phyloP scores from a whole-genome alignment of 2,888 invertebrate species.

The Drosophila putrida region DNA sequence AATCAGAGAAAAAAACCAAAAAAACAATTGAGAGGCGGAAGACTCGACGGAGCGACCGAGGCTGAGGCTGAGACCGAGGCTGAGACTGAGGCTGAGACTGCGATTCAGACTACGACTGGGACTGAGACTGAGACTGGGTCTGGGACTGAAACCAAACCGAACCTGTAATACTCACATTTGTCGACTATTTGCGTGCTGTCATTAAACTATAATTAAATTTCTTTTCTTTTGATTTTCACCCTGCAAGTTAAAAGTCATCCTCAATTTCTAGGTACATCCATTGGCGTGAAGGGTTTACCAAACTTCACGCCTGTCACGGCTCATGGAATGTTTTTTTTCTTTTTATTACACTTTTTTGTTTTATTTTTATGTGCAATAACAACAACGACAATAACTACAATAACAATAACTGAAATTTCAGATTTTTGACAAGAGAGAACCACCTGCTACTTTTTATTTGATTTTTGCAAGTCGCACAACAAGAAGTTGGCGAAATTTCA shows the following conservation, averaged over 20 bases:
- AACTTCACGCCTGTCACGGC: conserved; percentile 73
- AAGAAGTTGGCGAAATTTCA: conserved; percentile 42
- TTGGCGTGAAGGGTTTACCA: conserved; percentile 69
- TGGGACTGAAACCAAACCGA: conserved; percentile 38
- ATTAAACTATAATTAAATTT: conserved; percentile 79
- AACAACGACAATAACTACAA: neutral
- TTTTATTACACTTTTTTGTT: conserved; percentile 28
- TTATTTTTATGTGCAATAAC: conserved; percentile 33
- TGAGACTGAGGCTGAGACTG: conserved; percentile 10
- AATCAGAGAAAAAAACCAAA: conserved; percentile 20
- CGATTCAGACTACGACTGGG: neutral
- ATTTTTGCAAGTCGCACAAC: conserved; percentile 27
- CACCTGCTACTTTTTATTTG: conserved; percentile 11
- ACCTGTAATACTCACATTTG: conserved; percentile 57
- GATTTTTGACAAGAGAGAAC: conserved; percentile 37
- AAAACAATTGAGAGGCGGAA: conserved; percentile 51
- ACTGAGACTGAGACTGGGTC: conserved; percentile 2
- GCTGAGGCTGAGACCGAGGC: neutral
- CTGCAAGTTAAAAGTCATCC: conserved; percentile 73
- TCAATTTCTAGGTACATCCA: conserved; percentile 39
- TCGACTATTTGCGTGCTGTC: conserved; percentile 77
- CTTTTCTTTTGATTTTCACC: conserved; percentile 80
- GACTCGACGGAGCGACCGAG: conserved; percentile 31
- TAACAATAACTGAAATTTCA: conserved; percentile 33
- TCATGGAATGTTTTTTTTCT: conserved; percentile 34